Evolutionary conservation across 2,113 vertebrate genomes (phyloP), one percentile per base, ranked within the genome.

Genomic region (Petromus typicus): DNA sequence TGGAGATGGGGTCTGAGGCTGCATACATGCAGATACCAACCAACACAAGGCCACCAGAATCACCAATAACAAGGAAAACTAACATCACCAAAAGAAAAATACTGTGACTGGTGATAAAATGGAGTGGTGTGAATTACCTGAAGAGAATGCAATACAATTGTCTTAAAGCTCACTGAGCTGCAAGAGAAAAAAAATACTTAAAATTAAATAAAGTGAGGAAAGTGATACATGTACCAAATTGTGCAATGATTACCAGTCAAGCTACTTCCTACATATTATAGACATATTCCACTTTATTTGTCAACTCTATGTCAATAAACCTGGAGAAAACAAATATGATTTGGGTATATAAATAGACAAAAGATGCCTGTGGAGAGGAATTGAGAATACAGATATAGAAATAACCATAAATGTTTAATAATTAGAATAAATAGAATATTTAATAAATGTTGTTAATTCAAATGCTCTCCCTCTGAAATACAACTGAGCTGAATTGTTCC

Each of bases 381-480:
- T 10, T 84, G 37, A 91, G 11, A 87, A 45, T 59, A 82, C n/a
- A 81, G 11, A 63, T 71, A 75, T 32, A 61, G 37, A 82, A 78
- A 43, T 56, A 80, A 81, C 20, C 43, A 54, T 45, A 20, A 92
- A 97, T 75, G 80, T 56, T 30, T 63, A 89, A 81, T 82, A 80
- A 54, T 86, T 79, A 43, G 80, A 84, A 86, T 34, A 92, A 87
- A 67, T 67, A 5, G 20, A 82, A 92, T 90, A 54, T 88, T 54
- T 93, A 82, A 69, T 67, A 75, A 90, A 67, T 82, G 12, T 76
- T 94, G 14, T 3, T 69, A 71, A 51, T 20, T 34, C 51, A 89
- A 69, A 25, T 81, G 57, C n/a, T 79, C 86, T 75, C 18, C 17
- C 64, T 83, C 37, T 87, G 25, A 10, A 63, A 54, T 84, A 92